phyloP scores from a whole-genome alignment of 2,888 invertebrate species.

The Chaetogeoica ovagalla region DNA sequence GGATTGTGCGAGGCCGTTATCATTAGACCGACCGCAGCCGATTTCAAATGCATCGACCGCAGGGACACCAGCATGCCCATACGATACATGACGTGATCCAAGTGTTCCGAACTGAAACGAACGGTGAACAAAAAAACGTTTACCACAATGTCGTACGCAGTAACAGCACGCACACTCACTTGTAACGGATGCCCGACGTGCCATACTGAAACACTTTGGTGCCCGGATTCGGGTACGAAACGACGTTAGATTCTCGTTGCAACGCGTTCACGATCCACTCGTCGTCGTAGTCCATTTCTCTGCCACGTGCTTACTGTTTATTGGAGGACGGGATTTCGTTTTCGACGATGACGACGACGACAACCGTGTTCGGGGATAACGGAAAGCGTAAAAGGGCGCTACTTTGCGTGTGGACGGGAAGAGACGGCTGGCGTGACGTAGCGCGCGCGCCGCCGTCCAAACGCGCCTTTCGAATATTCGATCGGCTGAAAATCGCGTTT shows the following conservation, averaged over 20 bases:
- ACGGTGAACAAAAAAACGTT: neutral
- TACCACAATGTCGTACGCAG: neutral
- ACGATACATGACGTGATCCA: conserved; percentile 91
- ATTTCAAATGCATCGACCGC: conserved; percentile 79
- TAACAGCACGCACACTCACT: conserved; percentile 23
- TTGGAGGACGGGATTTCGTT: too few relatives aligned
- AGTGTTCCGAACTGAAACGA: conserved; percentile 70
- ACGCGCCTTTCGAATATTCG: too few relatives aligned
- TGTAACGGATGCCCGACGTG: conserved; percentile 54
- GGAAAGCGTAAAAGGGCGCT: too few relatives aligned
- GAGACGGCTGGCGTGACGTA: too few relatives aligned
- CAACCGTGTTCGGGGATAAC: too few relatives aligned
- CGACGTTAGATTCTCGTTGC: neutral
- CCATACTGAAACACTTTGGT: conserved; percentile 53
- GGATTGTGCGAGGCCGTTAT: conserved; percentile 99
- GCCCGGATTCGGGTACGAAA: conserved; percentile 44
- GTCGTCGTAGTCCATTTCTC: conserved; percentile 2
- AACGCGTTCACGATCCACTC: conserved; percentile 21
- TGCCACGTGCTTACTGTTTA: too few relatives aligned
- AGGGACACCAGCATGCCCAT: conserved; percentile 92
- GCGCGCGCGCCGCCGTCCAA: too few relatives aligned
- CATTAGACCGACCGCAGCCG: conserved; percentile 93
- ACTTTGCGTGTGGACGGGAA: too few relatives aligned
- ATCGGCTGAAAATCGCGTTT: too few relatives aligned
- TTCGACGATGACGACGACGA: too few relatives aligned